Evolutionary conservation across 1,140 invertebrate genomes (phyloP).

Genomic region (Drosophila burlai): DNA sequence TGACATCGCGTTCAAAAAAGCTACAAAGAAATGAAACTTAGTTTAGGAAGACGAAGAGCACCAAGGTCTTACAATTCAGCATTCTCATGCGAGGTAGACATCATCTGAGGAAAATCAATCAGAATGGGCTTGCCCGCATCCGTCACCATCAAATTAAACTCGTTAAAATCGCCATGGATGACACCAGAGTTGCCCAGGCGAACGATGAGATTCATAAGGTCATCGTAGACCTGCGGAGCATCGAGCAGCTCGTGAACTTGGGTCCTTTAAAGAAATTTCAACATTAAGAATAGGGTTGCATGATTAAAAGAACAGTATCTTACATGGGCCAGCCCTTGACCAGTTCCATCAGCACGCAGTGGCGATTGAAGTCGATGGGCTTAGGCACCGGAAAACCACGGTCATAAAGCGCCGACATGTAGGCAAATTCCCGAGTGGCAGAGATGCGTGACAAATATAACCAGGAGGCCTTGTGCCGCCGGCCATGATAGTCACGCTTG

Average conservation of each 20-base stretch:
- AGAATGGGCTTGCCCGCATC: constrained; percentile 93
- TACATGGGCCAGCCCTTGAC: constrained; percentile 92
- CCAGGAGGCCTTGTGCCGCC: constrained; percentile 96
- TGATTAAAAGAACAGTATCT: constrained; percentile 67
- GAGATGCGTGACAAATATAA: constrained; percentile 98
- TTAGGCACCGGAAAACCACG: constrained; percentile 97
- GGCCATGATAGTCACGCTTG: constrained; percentile 98
- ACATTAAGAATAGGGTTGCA: neutral
- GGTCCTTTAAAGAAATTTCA: constrained; percentile 87
- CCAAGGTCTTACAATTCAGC: constrained; percentile 92
- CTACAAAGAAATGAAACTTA: constrained; percentile 83
- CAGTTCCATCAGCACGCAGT: constrained; percentile 98
- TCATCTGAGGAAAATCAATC: constrained; percentile 99
- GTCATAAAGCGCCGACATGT: constrained; percentile 97
- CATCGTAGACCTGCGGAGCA: constrained; percentile 94
- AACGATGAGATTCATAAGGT: constrained; percentile 98
- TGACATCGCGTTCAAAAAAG: constrained; percentile 98
- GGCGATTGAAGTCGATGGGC: constrained; percentile 97
- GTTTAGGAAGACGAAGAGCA: neutral
- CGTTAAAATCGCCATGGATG: constrained; percentile 99
- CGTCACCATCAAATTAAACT: constrained; percentile 98
- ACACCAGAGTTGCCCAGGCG: constrained; percentile 96
- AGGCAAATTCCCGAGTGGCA: constrained; percentile 99
- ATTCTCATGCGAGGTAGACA: constrained; percentile 96
- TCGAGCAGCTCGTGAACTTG: constrained; percentile 93